These are phyloP conservation scores for Alectoris magna DNA, from an alignment of 2,797 vertebrate genomes.

Conservation along the genomic window DNA sequence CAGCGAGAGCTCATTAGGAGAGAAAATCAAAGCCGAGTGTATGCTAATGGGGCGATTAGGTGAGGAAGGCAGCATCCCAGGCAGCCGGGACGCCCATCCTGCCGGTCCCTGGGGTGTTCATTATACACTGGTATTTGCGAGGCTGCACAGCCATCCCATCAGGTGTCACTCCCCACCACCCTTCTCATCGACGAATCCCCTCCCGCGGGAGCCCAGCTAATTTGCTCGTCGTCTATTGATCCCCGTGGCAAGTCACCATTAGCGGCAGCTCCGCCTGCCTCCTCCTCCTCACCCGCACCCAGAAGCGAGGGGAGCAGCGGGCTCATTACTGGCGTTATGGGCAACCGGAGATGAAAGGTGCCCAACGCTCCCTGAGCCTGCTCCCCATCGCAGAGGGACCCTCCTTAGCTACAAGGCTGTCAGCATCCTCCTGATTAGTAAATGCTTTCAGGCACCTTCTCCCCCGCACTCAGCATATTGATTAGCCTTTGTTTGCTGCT, in stretches of 20 bases:
- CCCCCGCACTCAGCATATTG: conserved; percentile 61
- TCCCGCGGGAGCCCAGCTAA: conserved; percentile 62
- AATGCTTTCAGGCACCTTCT: conserved; percentile 51
- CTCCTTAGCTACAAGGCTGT: conserved; percentile 1
- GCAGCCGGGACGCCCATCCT: conserved; percentile 21
- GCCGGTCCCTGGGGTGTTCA: conserved; percentile 46
- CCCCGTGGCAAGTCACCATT: conserved; percentile 62
- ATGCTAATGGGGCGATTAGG: conserved; percentile 31
- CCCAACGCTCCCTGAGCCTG: conserved; percentile 2
- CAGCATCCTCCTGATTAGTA: conserved; percentile 28
- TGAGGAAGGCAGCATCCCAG: conserved; percentile 24
- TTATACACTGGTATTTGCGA: conserved; percentile 53
- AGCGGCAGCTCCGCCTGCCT: conserved; percentile 37
- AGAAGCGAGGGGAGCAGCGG: not conserved
- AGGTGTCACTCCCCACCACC: conserved; percentile 12
- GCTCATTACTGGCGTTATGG: conserved; percentile 57
- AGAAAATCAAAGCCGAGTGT: conserved; percentile 1
- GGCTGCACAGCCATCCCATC: conserved; percentile 2
- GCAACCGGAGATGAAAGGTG: conserved; percentile 31
- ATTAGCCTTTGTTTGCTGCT: conserved; percentile 62
- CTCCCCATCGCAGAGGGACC: not conserved
- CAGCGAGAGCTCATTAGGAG: not conserved
- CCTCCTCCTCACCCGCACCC: not conserved
- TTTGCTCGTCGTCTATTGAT: conserved; percentile 73
- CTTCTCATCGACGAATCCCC: conserved; percentile 52